These are phyloP conservation scores for Potorous gilbertii DNA, from an alignment of 2,797 vertebrate genomes.

Conservation along the genomic window DNA sequence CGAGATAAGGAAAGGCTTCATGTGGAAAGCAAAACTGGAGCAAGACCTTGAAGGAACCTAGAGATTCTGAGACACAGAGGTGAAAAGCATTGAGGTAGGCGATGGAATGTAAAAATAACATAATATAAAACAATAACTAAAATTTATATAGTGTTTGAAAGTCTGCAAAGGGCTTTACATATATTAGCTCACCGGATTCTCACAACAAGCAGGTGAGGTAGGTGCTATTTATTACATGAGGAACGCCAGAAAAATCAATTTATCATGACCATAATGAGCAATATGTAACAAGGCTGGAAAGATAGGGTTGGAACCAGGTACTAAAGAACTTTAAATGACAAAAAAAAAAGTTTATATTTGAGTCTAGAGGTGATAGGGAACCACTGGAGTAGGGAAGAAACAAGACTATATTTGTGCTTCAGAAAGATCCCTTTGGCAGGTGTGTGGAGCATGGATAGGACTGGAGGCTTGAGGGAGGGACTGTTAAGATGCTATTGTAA, in stretches of 20 bases:
- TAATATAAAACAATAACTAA: neutral
- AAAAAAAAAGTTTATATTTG: neutral
- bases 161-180: neutral
- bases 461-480: neutral
- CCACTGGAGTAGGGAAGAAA: neutral
- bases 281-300: neutral
- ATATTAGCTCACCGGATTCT: neutral
- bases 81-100: neutral
- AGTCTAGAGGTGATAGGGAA: neutral
- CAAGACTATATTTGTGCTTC: neutral
- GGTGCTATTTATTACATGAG: neutral
- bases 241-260: neutral
- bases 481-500: neutral
- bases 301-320: neutral
- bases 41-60: neutral
- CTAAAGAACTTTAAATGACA: neutral
- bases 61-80: neutral
- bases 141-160: neutral
- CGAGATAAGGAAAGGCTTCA: neutral
- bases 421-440: neutral
- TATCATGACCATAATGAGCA: neutral
- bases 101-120: neutral
- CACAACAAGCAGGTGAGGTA: neutral
- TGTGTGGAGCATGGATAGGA: neutral
- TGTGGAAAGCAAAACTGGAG: neutral